Evolutionary conservation across 2,888 invertebrate genomes (phyloP).

Genomic region (Drosophila subsilvestris): DNA sequence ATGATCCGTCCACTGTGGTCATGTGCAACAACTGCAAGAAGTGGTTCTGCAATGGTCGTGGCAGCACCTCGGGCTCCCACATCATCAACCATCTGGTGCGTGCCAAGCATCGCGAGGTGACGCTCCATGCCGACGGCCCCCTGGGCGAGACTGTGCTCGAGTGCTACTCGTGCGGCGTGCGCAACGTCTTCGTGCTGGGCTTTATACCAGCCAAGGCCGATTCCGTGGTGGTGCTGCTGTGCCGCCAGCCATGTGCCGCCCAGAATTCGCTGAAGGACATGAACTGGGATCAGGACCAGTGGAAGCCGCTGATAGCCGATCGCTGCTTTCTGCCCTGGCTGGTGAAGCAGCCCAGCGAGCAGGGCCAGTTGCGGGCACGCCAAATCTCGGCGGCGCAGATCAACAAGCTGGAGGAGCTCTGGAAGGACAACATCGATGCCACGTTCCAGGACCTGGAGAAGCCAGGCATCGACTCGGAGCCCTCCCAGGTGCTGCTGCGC

Average conservation of each 20-base stretch:
- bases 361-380: constrained; percentile 97
- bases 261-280: constrained; percentile 98
- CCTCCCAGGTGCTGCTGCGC: constrained; percentile 90
- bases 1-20: constrained; percentile 89
- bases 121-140: constrained; percentile 98
- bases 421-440: constrained; percentile 99
- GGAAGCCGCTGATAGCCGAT: constrained; percentile 99
- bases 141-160: constrained; percentile 98
- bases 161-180: constrained; percentile 99
- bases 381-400: constrained; percentile 99
- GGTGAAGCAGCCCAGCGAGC: constrained; percentile 98
- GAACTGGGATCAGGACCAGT: constrained; percentile 99
- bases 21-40: constrained; percentile 99
- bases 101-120: constrained; percentile 99
- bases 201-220: constrained; percentile 99
- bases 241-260: constrained; percentile 99
- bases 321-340: constrained; percentile 98
- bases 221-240: constrained; percentile 98
- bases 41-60: constrained; percentile 99
- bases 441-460: constrained; percentile 99
- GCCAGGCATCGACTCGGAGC: constrained; percentile 99
- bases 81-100: constrained; percentile 99
- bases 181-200: constrained; percentile 99
- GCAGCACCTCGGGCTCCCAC: constrained; percentile 98
- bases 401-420: constrained; percentile 98